Conservation (phyloP, 2,888 invertebrate genomes). For the Himalopsyche anomala region DNA sequence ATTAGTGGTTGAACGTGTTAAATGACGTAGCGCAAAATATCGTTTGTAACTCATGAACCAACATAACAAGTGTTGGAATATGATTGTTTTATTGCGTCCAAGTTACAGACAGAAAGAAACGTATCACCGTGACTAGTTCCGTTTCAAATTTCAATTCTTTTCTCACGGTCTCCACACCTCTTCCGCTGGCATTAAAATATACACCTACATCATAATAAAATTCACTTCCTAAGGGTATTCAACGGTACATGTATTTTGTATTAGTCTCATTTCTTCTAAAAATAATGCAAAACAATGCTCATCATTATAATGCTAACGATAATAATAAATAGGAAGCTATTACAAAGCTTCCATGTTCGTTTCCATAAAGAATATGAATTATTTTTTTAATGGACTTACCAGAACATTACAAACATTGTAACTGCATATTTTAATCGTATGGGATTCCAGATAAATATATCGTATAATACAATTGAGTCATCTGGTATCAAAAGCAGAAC, state of each 20-base stretch:
- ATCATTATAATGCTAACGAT: neutral
- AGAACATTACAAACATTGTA: neutral
- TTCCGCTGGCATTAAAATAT: neutral
- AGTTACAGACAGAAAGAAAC: slow-evolving; percentile 7
- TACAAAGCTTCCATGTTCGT: neutral
- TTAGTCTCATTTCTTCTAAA: neutral
- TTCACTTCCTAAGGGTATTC: slow-evolving; percentile 25
- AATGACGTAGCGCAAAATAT: slow-evolving; percentile 15
- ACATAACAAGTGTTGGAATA: slow-evolving; percentile 15
- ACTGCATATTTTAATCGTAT: neutral
- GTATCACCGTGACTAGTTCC: slow-evolving; percentile 3
- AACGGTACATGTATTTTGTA: neutral
- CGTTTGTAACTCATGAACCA: neutral
- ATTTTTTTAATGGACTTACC: neutral
- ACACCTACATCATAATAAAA: slow-evolving; percentile 34
- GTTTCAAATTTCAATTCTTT: slow-evolving; percentile 9
- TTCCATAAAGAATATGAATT: neutral
- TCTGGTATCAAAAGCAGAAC: too few relatives aligned
- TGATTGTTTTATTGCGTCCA: slow-evolving; percentile 20
- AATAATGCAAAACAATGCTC: neutral
- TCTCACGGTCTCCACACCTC: slow-evolving; percentile 22
- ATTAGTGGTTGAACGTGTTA: neutral
- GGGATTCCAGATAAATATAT: neutral
- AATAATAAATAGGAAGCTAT: neutral
- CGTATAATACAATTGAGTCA: too few relatives aligned